These are phyloP conservation scores for Drosophila saltans DNA, from an alignment of 1,140 invertebrate genomes.

Conservation along the genomic window DNA sequence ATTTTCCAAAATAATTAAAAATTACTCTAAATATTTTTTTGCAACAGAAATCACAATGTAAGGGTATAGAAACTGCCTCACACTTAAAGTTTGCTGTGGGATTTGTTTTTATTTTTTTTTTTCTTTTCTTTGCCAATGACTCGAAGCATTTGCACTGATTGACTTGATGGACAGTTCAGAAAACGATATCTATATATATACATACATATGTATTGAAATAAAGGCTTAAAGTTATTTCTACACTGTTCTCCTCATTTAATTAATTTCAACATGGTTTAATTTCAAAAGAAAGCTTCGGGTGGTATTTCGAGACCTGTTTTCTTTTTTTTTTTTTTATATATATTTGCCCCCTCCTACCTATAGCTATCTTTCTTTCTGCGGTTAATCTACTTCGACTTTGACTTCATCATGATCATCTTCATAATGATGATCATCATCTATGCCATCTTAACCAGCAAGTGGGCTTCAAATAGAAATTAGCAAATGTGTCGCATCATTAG, in stretches of 20 bases:
- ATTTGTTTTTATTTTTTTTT: neutral
- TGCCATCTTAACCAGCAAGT: constrained; percentile 56
- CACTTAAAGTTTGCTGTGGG: neutral
- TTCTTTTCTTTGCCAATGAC: constrained; percentile 3
- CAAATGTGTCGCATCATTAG: constrained; percentile 82
- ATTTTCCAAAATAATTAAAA: too few species aligned
- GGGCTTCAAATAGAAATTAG: constrained; percentile 78
- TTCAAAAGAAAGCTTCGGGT: constrained; percentile 75
- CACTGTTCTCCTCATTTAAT: constrained; percentile 63
- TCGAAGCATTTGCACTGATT: constrained; percentile 12
- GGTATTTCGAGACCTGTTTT: constrained; percentile 71
- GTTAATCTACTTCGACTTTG: constrained; percentile 41
- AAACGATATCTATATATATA: neutral
- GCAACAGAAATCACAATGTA: too few species aligned
- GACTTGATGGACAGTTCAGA: constrained; percentile 10
- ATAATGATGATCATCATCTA: constrained; percentile 20
- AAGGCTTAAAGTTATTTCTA: constrained; percentile 56
- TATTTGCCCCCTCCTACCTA: neutral
- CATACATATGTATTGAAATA: neutral
- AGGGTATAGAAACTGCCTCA: neutral
- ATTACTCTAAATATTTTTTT: too few species aligned
- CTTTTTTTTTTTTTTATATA: constrained; percentile 18
- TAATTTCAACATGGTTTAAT: constrained; percentile 79
- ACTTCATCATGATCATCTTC: constrained; percentile 23
- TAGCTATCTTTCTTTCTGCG: constrained; percentile 31